A percentile compares a stretch with the other conserved stretches of the same genome.
These are phyloP conservation scores for Cryptus armator DNA, from an alignment of 2,888 invertebrate genomes.

Conservation along the genomic window DNA sequence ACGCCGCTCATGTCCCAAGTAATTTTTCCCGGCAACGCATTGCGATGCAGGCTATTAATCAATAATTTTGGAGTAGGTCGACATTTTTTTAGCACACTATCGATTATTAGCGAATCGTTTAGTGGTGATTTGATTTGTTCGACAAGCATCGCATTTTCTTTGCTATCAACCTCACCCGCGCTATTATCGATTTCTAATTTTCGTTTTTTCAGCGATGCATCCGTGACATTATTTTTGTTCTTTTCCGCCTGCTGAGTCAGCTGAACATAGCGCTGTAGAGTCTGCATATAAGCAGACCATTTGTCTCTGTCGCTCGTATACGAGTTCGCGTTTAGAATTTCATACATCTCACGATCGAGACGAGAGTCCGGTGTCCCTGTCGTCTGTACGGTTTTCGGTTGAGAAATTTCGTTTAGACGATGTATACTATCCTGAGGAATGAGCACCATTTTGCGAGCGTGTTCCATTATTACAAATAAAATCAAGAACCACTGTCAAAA, in stretches of 20 bases:
- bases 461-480: conserved; percentile 13
- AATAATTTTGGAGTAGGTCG: no score
- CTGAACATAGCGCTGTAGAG: neutral
- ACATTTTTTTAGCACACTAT: no score
- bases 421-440: neutral
- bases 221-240: neutral
- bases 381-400: neutral
- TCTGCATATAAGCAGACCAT: neutral
- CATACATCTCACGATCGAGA: neutral
- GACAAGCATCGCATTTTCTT: no score
- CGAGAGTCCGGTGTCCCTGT: neutral
- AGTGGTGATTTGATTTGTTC: no score
- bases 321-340: no score
- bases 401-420: neutral
- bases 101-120: no score
- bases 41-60: no score
- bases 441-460: conserved; percentile 12
- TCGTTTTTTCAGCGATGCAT: neutral
- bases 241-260: neutral
- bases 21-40: no score
- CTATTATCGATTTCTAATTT: neutral
- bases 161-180: no score
- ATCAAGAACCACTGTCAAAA: conserved; percentile 1
- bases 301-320: no score
- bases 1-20: no score